A percentile compares a stretch with the other conserved stretches of the same genome.
These are phyloP conservation scores for Heliangelus exortis DNA, from an alignment of 2,797 vertebrate species.

Conservation along the genomic window DNA sequence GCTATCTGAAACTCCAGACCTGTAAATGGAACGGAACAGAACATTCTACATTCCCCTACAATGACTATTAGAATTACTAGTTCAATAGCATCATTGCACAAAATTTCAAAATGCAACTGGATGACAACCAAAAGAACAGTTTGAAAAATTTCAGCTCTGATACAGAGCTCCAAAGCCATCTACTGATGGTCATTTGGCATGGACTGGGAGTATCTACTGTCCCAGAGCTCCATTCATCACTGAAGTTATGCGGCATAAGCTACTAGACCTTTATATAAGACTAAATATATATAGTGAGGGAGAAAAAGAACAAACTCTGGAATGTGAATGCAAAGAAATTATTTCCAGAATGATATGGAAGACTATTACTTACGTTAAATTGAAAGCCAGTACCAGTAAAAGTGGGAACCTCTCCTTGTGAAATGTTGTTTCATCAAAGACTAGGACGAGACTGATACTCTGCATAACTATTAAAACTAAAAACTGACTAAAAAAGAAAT, in stretches of 20 bases:
- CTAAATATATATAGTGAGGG: neutral
- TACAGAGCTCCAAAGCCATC: neutral
- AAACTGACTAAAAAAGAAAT: neutral
- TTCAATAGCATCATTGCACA: neutral
- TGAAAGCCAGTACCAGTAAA: neutral
- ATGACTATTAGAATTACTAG: neutral
- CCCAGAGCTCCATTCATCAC: neutral
- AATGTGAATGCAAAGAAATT: neutral
- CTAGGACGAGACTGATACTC: neutral
- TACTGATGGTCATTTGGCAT: neutral
- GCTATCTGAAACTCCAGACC: neutral
- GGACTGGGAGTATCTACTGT: neutral
- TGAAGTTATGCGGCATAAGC: neutral
- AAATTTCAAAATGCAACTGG: neutral
- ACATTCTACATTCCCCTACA: neutral
- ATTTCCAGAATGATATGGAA: neutral
- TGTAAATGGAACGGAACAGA: neutral
- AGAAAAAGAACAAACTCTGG: neutral
- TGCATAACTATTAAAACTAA: neutral
- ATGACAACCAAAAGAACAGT: neutral
- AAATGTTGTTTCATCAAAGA: neutral
- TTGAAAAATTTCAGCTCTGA: neutral
- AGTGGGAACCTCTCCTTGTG: neutral
- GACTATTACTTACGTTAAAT: neutral
- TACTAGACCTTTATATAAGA: neutral